Evolutionary conservation across 2,113 vertebrate species (phyloP), one percentile per base, ranked within the genome.

Genomic region (Microcebus lehilahytsara): DNA sequence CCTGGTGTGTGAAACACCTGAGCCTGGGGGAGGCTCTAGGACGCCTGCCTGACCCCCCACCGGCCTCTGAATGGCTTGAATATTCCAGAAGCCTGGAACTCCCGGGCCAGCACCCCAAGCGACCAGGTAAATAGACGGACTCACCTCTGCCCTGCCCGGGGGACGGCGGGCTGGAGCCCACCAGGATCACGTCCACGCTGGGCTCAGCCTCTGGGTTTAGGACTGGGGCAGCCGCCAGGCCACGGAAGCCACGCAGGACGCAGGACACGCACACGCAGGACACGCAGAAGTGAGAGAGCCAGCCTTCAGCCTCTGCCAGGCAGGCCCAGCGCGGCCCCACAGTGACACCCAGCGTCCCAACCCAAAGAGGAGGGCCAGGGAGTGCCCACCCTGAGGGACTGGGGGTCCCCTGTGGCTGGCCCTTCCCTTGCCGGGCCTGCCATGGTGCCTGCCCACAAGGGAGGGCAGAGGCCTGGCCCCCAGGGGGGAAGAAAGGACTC

Each of bases 111-210:
- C 60, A 5, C 2, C 60, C 42, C 42, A 2, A 37, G 60, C 0
- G 51, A 13, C 4, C 6, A 81, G 1, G 25, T 3, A 0, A 46
- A 12, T 9, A 14, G 3, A 42, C 0, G 20, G 20, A 14, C 96
- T 91, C 49, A 98, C 98, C 98, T 98, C 96, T 97, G 58, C 84
- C 60, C 25, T 8, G 25, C 3, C 12, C 8, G 0, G 77, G 42
- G 0, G 93, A 53, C 0, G 56, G 6, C 0, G 89, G 11, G 1
- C 62, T 37, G 77, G 97, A 95, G 16, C 37, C 90, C 74, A 97
- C 79, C 78, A 84, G 22, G 75, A 93, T 87, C 64, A 89, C 2
- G 0, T 96, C 96, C 77, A 1, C 1, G 42, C 64, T 71, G 9
- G 1, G 5, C 23, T 85, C 75, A 0, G 75, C 30, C 49, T 95